Conservation (phyloP, 2,113 vertebrate genomes). For the Pangasianodon hypophthalmus region DNA sequence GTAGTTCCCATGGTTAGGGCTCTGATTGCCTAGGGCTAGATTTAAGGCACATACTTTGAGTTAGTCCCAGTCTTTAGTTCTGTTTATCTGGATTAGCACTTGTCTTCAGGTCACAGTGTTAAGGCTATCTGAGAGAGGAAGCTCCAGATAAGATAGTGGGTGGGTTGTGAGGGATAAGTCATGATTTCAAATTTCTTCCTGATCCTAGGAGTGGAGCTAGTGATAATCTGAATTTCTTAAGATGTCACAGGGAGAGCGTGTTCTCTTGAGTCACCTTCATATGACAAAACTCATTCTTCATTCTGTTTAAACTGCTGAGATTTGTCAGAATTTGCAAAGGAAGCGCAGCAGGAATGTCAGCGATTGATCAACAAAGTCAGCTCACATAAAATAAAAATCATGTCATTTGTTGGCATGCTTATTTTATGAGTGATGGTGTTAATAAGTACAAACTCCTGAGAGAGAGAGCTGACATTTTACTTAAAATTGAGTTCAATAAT, state of each 20-base stretch:
- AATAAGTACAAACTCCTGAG: neutral
- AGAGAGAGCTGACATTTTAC: neutral
- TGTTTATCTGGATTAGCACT: neutral
- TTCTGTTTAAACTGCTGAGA: neutral
- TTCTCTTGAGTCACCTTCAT: neutral
- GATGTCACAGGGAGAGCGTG: neutral
- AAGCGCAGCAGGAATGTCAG: neutral
- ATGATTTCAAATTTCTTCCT: neutral
- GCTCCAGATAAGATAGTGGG: neutral
- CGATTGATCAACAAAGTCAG: neutral
- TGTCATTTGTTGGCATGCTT: neutral
- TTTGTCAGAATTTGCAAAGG: conserved; percentile 1
- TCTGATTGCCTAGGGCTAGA: neutral
- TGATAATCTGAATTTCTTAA: neutral
- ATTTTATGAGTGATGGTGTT: neutral
- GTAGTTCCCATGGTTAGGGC: neutral
- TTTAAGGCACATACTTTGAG: neutral
- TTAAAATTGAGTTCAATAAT: neutral
- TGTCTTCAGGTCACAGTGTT: neutral
- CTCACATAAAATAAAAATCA: neutral
- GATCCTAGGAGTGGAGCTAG: neutral
- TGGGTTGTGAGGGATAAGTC: neutral
- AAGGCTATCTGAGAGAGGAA: neutral
- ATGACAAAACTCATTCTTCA: neutral
- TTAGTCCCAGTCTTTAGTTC: neutral